Conservation (phyloP, 2,888 invertebrate genomes). For the Philonicus albiceps region DNA sequence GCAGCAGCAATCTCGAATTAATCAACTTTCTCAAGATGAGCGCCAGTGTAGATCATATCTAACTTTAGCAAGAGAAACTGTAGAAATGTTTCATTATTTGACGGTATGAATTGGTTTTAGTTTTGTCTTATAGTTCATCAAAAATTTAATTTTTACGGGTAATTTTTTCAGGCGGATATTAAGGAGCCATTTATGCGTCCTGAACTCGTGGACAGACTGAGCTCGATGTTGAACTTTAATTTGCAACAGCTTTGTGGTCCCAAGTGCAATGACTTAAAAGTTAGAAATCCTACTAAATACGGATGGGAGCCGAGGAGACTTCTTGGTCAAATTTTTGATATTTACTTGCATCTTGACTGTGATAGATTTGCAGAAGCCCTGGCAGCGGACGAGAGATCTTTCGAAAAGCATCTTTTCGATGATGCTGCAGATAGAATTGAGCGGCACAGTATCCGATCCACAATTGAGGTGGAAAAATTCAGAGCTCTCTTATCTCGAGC, state of each 20-base stretch:
- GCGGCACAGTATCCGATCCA: conserved; percentile 83
- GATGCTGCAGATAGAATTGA: conserved; percentile 87
- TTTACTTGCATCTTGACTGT: conserved; percentile 95
- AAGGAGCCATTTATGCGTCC: conserved; percentile 93
- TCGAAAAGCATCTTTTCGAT: conserved; percentile 89
- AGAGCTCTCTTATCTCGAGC: conserved; percentile 78
- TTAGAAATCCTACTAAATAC: conserved; percentile 91
- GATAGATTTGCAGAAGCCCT: conserved; percentile 89
- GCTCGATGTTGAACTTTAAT: conserved; percentile 99
- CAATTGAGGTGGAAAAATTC: conserved; percentile 86
- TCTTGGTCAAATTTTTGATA: conserved; percentile 91
- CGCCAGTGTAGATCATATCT: conserved; percentile 89
- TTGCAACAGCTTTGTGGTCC: conserved; percentile 95
- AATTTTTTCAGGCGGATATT: conserved; percentile 71
- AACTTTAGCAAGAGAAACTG: conserved; percentile 91
- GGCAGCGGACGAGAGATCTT: conserved; percentile 97
- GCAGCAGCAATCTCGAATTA: conserved; percentile 76
- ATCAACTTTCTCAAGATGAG: conserved; percentile 85
- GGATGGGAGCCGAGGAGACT: conserved; percentile 96
- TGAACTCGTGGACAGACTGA: conserved; percentile 91
- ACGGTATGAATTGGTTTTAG: conserved; percentile 67
- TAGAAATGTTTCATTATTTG: conserved; percentile 97
- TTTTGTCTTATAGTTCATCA: background rate
- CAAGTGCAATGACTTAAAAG: conserved; percentile 93
- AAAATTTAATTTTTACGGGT: background rate